These are phyloP conservation scores for Brachionus koreanus DNA, from an alignment of 1,140 invertebrate genomes.

Conservation along the genomic window DNA sequence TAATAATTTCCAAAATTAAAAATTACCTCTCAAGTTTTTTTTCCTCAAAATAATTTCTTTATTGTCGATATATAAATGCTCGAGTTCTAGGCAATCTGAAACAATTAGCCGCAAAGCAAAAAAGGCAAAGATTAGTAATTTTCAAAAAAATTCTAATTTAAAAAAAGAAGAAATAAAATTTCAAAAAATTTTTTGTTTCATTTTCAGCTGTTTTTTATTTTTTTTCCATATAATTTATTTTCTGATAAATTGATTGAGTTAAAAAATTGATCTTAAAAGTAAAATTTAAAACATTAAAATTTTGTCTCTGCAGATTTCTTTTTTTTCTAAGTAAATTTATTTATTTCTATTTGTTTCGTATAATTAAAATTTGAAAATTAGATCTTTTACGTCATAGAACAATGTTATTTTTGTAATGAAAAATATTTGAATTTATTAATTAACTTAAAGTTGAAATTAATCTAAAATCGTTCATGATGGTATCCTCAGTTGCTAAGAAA, in stretches of 20 bases:
- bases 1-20: neutral
- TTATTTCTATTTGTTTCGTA: neutral
- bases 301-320: neutral
- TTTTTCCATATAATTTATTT: neutral
- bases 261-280: no score
- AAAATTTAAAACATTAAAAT: neutral
- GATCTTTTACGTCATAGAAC: neutral
- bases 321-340: neutral
- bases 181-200: neutral
- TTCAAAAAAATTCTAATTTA: neutral
- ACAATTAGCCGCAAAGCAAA: conserved; percentile 8
- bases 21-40: conserved; percentile 18
- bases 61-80: neutral
- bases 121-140: neutral
- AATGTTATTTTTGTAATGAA: neutral
- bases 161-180: neutral
- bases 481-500: conserved; percentile 28
- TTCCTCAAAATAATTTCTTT: conserved; percentile 12
- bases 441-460: neutral
- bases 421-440: neutral
- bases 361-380: neutral
- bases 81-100: conserved; percentile 1
- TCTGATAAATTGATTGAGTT: neutral
- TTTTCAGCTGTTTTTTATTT: neutral
- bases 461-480: conserved; percentile 3